Conservation (phyloP, 2,888 invertebrate species). For the Colostygia pectinataria region DNA sequence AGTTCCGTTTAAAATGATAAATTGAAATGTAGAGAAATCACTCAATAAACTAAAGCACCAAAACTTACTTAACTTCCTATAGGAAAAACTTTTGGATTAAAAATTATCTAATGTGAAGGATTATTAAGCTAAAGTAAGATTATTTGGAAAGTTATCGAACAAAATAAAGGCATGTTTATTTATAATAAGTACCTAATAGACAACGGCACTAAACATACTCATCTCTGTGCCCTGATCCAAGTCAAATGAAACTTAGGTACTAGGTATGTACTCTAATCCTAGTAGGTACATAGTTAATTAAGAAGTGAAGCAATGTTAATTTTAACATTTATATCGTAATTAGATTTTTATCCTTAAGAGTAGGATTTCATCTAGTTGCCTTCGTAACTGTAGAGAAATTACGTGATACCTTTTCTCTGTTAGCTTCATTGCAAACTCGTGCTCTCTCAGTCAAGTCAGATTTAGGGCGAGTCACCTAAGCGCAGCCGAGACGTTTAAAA, state of each 20-base stretch:
- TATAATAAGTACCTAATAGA: slow-evolving; percentile 41
- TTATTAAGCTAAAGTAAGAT: slow-evolving; percentile 31
- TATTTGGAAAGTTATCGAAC: slow-evolving; percentile 35
- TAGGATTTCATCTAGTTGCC: slow-evolving; percentile 83
- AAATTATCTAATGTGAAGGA: slow-evolving; percentile 33
- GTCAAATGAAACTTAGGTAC: not conserved
- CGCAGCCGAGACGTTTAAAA: too few species aligned
- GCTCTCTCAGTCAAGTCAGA: not conserved
- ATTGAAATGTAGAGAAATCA: slow-evolving; percentile 46
- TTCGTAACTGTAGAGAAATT: slow-evolving; percentile 79
- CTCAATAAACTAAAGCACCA: slow-evolving; percentile 70
- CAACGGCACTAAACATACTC: slow-evolving; percentile 62
- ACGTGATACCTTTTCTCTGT: slow-evolving; percentile 79
- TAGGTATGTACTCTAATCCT: slow-evolving; percentile 41
- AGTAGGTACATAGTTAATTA: slow-evolving; percentile 54
- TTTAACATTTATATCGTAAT: slow-evolving; percentile 80
- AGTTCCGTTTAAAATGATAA: slow-evolving; percentile 62
- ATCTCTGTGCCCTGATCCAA: slow-evolving; percentile 11
- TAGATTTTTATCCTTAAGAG: slow-evolving; percentile 81
- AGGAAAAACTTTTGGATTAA: slow-evolving; percentile 50
- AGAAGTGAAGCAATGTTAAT: slow-evolving; percentile 80
- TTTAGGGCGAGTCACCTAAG: too few species aligned
- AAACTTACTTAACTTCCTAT: slow-evolving; percentile 65
- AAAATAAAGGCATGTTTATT: slow-evolving; percentile 34
- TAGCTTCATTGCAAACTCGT: slow-evolving; percentile 65